A percentile compares a stretch with the other conserved stretches of the same genome.
phyloP scores from a whole-genome alignment of 2,888 invertebrate species.

The Aphidoletes aphidimyza region DNA sequence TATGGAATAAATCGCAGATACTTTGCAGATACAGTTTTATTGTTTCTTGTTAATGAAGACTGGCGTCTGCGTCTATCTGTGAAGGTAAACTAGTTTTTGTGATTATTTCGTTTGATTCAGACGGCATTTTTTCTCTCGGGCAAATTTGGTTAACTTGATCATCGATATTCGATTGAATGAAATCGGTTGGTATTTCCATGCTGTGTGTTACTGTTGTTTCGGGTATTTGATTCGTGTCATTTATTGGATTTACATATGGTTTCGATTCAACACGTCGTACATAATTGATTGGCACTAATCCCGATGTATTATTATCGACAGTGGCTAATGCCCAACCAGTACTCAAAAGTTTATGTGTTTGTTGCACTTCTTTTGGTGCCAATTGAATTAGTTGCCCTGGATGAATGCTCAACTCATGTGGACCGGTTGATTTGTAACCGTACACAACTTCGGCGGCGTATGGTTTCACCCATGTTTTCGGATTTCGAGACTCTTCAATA shows the following conservation, averaged over 20 bases:
- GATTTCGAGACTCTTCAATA: slow-evolving; percentile 73
- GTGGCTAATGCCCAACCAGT: slow-evolving; percentile 77
- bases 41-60: too few relatives aligned
- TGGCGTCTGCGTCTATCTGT: too few relatives aligned
- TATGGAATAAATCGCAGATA: too few relatives aligned
- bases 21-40: too few relatives aligned
- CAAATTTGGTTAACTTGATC: too few relatives aligned
- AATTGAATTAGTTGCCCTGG: slow-evolving; percentile 81
- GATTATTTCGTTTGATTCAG: too few relatives aligned
- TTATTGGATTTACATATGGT: background rate
- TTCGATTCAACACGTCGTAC: slow-evolving; percentile 59
- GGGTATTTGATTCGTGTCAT: background rate
- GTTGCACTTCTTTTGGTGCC: slow-evolving; percentile 86
- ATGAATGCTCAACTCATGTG: slow-evolving; percentile 81
- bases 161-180: too few relatives aligned
- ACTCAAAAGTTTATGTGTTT: slow-evolving; percentile 71
- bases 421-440: slow-evolving; percentile 77
- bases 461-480: slow-evolving; percentile 76
- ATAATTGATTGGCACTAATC: slow-evolving; percentile 75
- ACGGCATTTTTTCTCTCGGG: too few relatives aligned
- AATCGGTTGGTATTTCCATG: background rate
- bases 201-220: background rate
- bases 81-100: too few relatives aligned
- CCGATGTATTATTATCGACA: slow-evolving; percentile 70
- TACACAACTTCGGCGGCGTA: slow-evolving; percentile 76